Evolutionary conservation across 1,140 invertebrate genomes (phyloP).

Genomic region (Acyrthosiphon pisum): DNA sequence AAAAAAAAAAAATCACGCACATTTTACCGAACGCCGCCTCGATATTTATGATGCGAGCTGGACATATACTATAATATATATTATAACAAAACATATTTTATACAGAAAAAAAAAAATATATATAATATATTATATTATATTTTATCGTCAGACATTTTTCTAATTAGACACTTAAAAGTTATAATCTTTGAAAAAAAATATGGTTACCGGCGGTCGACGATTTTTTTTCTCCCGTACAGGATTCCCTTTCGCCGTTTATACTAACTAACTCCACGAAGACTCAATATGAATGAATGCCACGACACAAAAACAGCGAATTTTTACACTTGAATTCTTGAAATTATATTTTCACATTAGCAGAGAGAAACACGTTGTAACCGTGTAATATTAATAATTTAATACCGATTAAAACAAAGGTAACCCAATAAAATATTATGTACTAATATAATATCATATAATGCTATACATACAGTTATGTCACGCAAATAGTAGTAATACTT

Average conservation of each 20-base stretch:
- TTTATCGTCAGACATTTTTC: constrained; percentile 51
- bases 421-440: background rate
- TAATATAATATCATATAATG: background rate
- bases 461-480: background rate
- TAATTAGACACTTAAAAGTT: constrained; percentile 53
- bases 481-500: background rate
- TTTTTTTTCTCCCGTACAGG: background rate
- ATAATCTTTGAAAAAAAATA: constrained; percentile 40
- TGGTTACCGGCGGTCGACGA: background rate
- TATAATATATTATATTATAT: background rate
- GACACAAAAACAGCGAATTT: constrained; percentile 18
- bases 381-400: constrained; percentile 5
- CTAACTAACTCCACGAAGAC: background rate
- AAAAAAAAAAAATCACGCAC: constrained; percentile 34
- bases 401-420: background rate
- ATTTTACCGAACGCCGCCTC: constrained; percentile 40
- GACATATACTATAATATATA: background rate
- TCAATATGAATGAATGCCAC: background rate
- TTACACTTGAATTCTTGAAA: constrained; percentile 29
- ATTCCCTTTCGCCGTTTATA: background rate
- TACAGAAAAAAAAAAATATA: background rate
- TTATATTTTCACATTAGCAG: background rate
- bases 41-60: constrained; percentile 43
- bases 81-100: constrained; percentile 5
- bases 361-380: background rate